phyloP scores from a whole-genome alignment of 2,113 vertebrate species.

The Spilogale gracilis region DNA sequence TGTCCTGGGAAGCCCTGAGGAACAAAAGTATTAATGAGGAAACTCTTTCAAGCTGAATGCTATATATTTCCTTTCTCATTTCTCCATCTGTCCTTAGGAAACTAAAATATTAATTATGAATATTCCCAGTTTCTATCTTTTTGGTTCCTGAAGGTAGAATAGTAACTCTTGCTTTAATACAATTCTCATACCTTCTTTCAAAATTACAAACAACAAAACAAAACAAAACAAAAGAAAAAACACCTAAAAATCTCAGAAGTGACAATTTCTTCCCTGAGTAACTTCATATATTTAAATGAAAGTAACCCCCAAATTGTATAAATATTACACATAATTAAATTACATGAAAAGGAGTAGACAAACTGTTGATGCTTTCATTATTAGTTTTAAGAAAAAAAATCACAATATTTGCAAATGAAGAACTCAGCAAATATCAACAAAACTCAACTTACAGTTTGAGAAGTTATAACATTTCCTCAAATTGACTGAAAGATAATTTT shows the following conservation, averaged over 20 bases:
- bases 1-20: background rate
- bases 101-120: background rate
- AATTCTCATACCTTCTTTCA: background rate
- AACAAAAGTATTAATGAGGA: background rate
- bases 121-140: background rate
- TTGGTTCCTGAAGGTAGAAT: background rate
- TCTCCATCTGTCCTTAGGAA: background rate
- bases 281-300: background rate
- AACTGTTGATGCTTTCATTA: background rate
- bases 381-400: slow-evolving; percentile 4
- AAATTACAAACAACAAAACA: background rate
- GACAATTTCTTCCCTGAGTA: background rate
- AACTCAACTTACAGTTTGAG: background rate
- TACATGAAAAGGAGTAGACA: background rate
- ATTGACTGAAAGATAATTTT: background rate
- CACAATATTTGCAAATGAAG: background rate
- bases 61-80: background rate
- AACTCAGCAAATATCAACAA: background rate
- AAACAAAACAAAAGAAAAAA: too few relatives aligned
- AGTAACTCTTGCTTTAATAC: background rate
- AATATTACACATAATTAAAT: background rate
- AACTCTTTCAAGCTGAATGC: background rate
- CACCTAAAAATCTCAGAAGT: background rate
- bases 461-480: background rate
- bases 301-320: background rate